Evolutionary conservation across 2,888 invertebrate species (phyloP).

Genomic region (Sesia bembeciformis): DNA sequence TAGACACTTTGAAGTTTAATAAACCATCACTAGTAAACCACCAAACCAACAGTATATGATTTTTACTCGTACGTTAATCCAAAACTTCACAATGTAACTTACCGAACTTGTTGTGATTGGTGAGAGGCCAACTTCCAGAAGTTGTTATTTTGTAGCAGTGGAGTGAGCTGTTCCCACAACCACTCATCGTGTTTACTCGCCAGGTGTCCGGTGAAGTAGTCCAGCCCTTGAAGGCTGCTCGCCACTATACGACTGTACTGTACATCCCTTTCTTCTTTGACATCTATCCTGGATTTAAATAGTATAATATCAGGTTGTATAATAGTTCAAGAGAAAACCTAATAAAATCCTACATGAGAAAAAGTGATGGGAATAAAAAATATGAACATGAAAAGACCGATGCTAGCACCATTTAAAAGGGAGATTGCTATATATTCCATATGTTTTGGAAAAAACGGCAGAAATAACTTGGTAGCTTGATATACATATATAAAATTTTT

Average conservation of each 20-base stretch:
- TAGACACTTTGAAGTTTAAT: no score
- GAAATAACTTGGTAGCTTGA: no score
- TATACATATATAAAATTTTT: no score
- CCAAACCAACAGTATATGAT: no score
- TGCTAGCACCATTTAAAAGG: no score
- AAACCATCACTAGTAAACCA: no score
- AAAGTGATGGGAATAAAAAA: no score
- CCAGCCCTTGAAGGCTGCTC: conserved; percentile 34
- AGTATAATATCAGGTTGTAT: conserved; percentile 7
- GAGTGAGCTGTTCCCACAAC: conserved; percentile 61
- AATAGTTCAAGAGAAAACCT: background rate
- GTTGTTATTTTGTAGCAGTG: conserved; percentile 72
- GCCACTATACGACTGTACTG: conserved; percentile 19
- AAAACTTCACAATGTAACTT: background rate
- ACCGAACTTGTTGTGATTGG: conserved; percentile 43
- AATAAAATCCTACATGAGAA: background rate
- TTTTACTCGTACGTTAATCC: no score
- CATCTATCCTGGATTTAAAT: conserved; percentile 21
- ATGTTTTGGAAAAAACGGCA: no score
- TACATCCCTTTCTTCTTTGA: conserved; percentile 26
- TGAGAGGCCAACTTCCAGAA: conserved; percentile 84
- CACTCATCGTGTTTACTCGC: conserved; percentile 66
- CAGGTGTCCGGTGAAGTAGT: conserved; percentile 19
- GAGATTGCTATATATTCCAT: no score
- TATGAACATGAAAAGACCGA: no score